Evolutionary conservation across 2,113 vertebrate genomes (phyloP), one percentile per base, ranked within the genome.

Genomic region (Rhagologus leucostigma): DNA sequence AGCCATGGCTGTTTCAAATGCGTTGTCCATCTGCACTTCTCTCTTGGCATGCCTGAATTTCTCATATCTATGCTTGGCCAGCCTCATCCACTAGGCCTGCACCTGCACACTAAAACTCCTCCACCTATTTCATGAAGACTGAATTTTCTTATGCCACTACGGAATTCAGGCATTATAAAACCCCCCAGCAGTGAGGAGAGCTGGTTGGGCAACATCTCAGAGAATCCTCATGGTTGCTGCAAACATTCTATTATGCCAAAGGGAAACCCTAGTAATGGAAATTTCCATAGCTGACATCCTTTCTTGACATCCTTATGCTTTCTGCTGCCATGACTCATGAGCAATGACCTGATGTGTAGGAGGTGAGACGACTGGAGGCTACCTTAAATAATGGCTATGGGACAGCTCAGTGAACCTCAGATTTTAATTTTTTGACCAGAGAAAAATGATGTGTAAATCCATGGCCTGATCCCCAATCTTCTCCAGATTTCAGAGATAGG

Each of bases 231-330:
- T 16, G 55, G 35, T 59, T 90, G 92, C 42, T 88, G 83, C 42
- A 95, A 49, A 33, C 68, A 67, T 86, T 88, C 75, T 86, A 16
- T 77, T 86, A 30, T 84, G 64, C 83, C 75, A 81, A 76, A 89
- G 44, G 68, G 94, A 93, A 95, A 81, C n/a, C 39, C 33, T 93
- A 69, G 47, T 77, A 80, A 95, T 95, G 93, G 92, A 97, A 95
- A 92, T 97, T 95, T 97, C 86, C 88, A n/a, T 77, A 90, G 35
- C 59, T 90, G 86, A 95, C 68, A 49, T 95, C 73, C 64, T 89
- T 93, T 85, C 73, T 89, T 94, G 69, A 95, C 29, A 52, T 93
- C 68, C 88, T 68, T 75, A 81, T 27, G 33, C 24, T 90, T 90
- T 91, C 76, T 89, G 52, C 50, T 88, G 42, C 32, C 2, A 1